Evolutionary conservation across 2,113 vertebrate genomes (phyloP), one percentile per base, ranked within the genome.

Genomic region (Seriola dumerili): DNA sequence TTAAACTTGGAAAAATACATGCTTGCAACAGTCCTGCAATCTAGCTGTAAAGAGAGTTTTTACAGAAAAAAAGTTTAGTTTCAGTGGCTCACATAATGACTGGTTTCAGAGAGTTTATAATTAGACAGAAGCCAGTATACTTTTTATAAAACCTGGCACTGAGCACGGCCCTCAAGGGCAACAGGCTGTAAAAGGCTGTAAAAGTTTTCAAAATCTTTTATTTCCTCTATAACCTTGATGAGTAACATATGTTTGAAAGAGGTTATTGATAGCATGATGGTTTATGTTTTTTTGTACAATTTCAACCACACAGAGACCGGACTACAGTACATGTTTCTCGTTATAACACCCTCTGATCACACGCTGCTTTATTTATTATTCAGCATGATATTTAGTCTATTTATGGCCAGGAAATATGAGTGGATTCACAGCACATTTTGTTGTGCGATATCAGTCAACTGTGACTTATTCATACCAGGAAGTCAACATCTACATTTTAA

Each of bases 11-110:
- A 76, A 62, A 71, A 62, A 50, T 80, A 57, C 69, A 48, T 3
- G 34, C 59, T 61, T 76, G 40, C 72, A 81, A 57, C 80, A 70
- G 34, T 72, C 57, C 42, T 74, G 62, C 55, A 13, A 14, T 77
- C 78, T 58, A 32, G 76, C 67, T 2, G 12, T 8, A 50, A 42
- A 66, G 23, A 75, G 81, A 58, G 17, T 19, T 50, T 44, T 62
- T 19, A 42, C 46, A 21, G 16, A 16, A 21, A 66, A 74, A 61
- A 65, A 63, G 68, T 83, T 76, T 77, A 59, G 89, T 90, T 90
- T 88, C 81, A 77, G 72, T 70, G 75, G 77, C 40, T 86, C 50
- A 44, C 83, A 66, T 89, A 92, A 92, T 91, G 25, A 90, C 69
- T 68, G 63, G 86, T 82, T 92, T 83, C 72, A 38, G 32, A 78